Base-by-base conservation (phyloP, 2,797 vertebrate species). In the Rhyacichthys aspro region DNA sequence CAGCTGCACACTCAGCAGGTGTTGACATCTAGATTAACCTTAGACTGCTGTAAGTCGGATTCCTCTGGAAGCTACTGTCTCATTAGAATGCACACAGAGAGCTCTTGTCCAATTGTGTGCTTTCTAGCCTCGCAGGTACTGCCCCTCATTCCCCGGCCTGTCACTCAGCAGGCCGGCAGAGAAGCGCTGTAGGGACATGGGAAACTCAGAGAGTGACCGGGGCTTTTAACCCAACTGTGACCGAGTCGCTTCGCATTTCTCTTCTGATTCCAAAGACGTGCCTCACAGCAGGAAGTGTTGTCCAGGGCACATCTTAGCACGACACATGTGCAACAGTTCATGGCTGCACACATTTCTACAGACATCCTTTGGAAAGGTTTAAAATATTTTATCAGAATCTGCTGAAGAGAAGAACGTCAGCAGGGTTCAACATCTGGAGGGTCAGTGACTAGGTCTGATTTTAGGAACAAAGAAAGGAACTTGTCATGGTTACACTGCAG, bases 11-110 rank as follows among this genome's bases (percentile, higher is more conserved):
- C 90, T 94, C 93, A 93, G 92, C 88, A 90, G 88, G 88, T 87
- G 91, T 83, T 94, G 94, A 94, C 94, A 93, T 94, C 93, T 93
- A 94, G 93, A 95, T 95, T 96, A 96, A 97, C 94, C 95, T 94
- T 89, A 89, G 87, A 79, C 70, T 78, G 90, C 88, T 80, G 88
- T 52, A 69, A 73, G 78, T 70, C 62, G 78, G 80, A 91, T 90
- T 89, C 89, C 89, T 85, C 86, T 86, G 89, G 81, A 76, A 86
- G 86, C 84, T 78, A 83, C 62, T 47, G 72, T 81, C 92, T 95
- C 87, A 93, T 96, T 94, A 92, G 89, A 86, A 95, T 94, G 93
- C 92, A 79, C 68, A 69, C 61, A 43, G 63, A 68, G 76, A 60
- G 65, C 73, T 77, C 54, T 48, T 58, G 69, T 83, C 83, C 87